phyloP scores from a whole-genome alignment of 2,113 vertebrate genomes.

The Leptosomus discolor region DNA sequence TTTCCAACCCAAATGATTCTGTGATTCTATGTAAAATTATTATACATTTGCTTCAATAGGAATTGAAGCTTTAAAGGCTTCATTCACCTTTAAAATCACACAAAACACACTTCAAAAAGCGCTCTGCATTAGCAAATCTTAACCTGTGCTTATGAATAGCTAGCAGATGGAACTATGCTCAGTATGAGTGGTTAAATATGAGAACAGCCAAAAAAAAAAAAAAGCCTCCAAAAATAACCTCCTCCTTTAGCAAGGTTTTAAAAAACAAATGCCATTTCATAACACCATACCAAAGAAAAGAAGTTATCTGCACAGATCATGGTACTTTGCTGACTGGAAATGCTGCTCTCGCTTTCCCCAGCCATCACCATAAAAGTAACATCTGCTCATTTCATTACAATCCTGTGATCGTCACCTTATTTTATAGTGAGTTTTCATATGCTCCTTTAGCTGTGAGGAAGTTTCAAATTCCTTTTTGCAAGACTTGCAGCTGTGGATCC shows the following conservation, averaged over 20 bases:
- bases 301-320: background rate
- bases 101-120: background rate
- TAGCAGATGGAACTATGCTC: background rate
- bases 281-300: background rate
- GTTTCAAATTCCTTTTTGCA: conserved; percentile 88
- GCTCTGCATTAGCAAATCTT: background rate
- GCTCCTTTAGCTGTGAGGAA: conserved; percentile 86
- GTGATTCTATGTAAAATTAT: background rate
- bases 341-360: background rate
- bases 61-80: too few relatives aligned
- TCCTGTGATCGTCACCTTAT: conserved; percentile 77
- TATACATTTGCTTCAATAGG: background rate
- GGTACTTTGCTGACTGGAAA: background rate
- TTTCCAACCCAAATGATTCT: too few relatives aligned
- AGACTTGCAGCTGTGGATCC: conserved; percentile 84
- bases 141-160: background rate
- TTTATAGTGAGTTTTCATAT: conserved; percentile 89
- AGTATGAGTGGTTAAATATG: background rate
- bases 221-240: background rate
- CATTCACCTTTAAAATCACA: background rate
- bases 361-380: background rate
- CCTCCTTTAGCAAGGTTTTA: background rate
- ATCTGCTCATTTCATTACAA: conserved; percentile 18
- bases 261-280: background rate
- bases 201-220: background rate